Conservation (phyloP, 2,797 vertebrate species). For the Zenarchopterus dispar region DNA sequence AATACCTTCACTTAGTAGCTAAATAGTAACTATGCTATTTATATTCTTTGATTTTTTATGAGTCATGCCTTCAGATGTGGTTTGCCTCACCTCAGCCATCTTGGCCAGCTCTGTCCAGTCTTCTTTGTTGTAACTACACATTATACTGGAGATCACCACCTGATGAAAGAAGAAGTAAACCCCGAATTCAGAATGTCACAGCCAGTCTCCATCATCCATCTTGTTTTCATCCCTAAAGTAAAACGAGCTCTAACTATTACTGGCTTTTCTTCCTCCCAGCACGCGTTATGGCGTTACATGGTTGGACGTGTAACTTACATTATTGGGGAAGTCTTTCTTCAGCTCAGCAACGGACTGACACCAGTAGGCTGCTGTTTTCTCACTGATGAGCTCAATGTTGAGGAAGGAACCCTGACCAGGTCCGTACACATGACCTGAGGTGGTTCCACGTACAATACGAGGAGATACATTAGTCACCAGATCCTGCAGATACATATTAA, state of each 20-base stretch:
- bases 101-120: conserved; percentile 71
- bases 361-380: conserved; percentile 94
- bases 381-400: conserved; percentile 96
- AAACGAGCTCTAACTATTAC: background rate
- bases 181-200: background rate
- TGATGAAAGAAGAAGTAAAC: conserved; percentile 17
- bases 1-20: background rate
- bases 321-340: conserved; percentile 91
- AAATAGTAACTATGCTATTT: background rate
- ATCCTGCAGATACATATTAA: conserved; percentile 78
- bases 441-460: conserved; percentile 91
- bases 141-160: conserved; percentile 79
- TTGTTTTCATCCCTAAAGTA: no score
- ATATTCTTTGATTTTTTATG: background rate
- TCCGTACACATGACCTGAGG: conserved; percentile 87
- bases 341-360: conserved; percentile 89
- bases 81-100: conserved; percentile 70
- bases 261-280: background rate
- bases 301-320: conserved; percentile 69
- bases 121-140: conserved; percentile 76
- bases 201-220: background rate
- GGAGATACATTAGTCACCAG: conserved; percentile 95
- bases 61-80: no score
- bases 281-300: background rate
- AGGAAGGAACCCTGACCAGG: conserved; percentile 93